Evolutionary conservation across 2,797 vertebrate species (phyloP), one percentile per base, ranked within the genome.

Genomic region (Sandelia bainsii): DNA sequence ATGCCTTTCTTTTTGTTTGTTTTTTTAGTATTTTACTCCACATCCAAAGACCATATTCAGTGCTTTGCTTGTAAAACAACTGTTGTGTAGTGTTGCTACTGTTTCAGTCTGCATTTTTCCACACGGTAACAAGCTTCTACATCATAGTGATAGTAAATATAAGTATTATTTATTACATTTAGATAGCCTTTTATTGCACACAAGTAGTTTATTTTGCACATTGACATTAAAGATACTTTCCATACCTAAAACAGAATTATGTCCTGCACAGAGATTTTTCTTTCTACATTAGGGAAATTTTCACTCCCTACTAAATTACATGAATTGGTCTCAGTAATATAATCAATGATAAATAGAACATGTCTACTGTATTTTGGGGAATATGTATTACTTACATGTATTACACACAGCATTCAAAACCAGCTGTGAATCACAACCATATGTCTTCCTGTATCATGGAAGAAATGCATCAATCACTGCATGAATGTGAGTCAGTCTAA

Each of bases 71-170:
- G 48, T 50, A n/a, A 82, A 73, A 78, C 73, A 85, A 63, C 64
- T 75, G 71, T 49, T 69, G 50, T 63, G 42, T 63, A 6, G 19
- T 25, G 6, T 61, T 74, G 85, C 80, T 87, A 87, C 84, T 81
- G 77, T 82, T 48, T 50, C 42, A 51, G 11, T 1, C 0, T 23
- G 6, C 9, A 6, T 52, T 57, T 37, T 4, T 39, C 4, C 4
- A 3, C 20, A 20, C 3, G 16, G 34, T 52, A 12, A 42, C 17
- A 56, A 19, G 17, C 5, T n/a, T 51, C 42, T 37, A n/a, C 9
- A 27, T 3, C 14, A 23, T 23, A 13, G 22, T 14, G 13, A 16
- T 11, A 14, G 1, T 40, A 20, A 56, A 72, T 46, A 27, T 50
- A 4, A 16, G 8, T 9, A 17, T 5, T 44, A 6, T 56, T 19